phyloP scores from a whole-genome alignment of 92 coral and sea anemone species.

The Heteractis magnifica region DNA sequence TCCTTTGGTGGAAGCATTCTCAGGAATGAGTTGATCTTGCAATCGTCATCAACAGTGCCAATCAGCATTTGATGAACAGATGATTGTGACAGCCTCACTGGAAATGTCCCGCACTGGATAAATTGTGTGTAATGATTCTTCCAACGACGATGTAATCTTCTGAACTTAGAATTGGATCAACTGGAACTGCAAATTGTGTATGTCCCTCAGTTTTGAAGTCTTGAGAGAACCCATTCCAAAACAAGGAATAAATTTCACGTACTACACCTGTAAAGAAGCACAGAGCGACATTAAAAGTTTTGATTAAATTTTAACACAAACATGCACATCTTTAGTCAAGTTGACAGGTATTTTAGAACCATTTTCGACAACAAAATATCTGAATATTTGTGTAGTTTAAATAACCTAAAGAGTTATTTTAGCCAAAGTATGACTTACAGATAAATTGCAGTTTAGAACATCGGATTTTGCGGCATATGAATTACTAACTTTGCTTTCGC shows the following conservation, averaged over 20 bases:
- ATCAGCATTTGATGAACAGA: constrained; percentile 43
- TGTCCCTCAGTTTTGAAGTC: constrained; percentile 32
- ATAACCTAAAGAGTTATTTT: no score
- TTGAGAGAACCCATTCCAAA: constrained; percentile 42
- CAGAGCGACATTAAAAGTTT: no score
- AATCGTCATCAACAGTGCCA: constrained; percentile 45
- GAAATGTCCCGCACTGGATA: constrained; percentile 50
- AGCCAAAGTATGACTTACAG: no score
- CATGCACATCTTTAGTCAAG: no score
- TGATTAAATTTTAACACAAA: no score
- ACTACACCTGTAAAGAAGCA: constrained; percentile 28
- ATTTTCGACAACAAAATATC: no score
- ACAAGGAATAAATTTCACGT: constrained; percentile 52
- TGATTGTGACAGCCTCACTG: constrained; percentile 47
- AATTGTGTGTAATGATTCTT: constrained; percentile 56
- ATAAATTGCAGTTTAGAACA: no score
- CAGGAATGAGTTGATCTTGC: constrained; percentile 44
- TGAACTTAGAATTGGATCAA: constrained; percentile 28
- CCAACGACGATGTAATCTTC: constrained; percentile 53
- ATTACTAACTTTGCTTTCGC: no score
- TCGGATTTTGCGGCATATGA: no score
- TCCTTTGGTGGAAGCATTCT: constrained; percentile 39
- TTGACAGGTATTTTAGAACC: no score
- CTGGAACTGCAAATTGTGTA: constrained; percentile 41
- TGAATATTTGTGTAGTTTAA: no score